Evolutionary conservation across 2,797 vertebrate species (phyloP).

Genomic region (Loris lydekkerianus): DNA sequence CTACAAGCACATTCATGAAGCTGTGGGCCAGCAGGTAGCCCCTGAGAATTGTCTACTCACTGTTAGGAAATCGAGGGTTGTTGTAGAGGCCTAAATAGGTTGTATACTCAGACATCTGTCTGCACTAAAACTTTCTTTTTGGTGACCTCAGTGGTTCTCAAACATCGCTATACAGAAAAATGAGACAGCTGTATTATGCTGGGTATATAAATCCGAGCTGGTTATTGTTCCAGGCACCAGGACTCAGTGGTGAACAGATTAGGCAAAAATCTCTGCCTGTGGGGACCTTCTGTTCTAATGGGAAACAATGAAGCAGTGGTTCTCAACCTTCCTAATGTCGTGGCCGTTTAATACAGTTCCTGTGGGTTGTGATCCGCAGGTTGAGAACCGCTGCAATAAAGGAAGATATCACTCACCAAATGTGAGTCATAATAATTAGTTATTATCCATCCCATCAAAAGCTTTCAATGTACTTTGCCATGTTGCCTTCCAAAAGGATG

Average conservation of each 20-base stretch:
- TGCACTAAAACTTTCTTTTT: neutral
- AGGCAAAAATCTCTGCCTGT: neutral
- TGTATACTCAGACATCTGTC: neutral
- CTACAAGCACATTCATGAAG: neutral
- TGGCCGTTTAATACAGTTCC: too few relatives aligned
- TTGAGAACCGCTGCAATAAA: neutral
- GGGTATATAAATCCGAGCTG: neutral
- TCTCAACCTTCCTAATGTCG: too few relatives aligned
- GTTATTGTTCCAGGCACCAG: neutral
- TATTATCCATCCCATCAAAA: neutral
- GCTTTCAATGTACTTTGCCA: neutral
- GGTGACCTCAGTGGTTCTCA: neutral
- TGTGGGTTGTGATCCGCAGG: too few relatives aligned
- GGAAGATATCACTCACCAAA: neutral
- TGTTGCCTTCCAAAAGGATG: neutral
- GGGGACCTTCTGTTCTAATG: neutral
- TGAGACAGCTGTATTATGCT: neutral
- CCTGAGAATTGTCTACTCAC: neutral
- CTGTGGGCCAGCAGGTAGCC: neutral
- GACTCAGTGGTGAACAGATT: neutral
- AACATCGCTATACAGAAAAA: neutral
- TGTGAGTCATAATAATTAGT: neutral
- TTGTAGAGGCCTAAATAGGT: neutral
- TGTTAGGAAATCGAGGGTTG: neutral
- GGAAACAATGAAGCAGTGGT: neutral